These are phyloP conservation scores for Tanytarsus gracilentus DNA, from an alignment of 2,888 invertebrate genomes.

Conservation along the genomic window DNA sequence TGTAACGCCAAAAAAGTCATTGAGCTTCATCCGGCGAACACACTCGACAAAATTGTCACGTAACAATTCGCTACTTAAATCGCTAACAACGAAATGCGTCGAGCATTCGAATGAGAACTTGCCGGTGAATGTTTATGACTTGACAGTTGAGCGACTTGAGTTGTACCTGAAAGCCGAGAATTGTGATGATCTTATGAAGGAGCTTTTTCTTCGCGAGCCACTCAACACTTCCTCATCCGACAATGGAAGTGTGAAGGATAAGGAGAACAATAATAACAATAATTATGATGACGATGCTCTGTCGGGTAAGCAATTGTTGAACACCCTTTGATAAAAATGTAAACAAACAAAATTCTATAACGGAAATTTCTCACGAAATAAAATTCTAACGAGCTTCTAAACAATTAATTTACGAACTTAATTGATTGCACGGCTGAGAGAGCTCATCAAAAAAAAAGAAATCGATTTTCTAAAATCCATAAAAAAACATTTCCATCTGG, in stretches of 20 bases:
- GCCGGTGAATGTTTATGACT: constrained; percentile 43
- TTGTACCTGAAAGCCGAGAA: constrained; percentile 41
- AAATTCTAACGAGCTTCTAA: too few species aligned
- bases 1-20: constrained; percentile 47
- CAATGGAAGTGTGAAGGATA: too few species aligned
- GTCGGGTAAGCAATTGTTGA: constrained; percentile 59
- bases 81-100: constrained; percentile 47
- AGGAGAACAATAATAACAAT: constrained; percentile 1
- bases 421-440: too few species aligned
- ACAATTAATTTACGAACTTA: too few species aligned
- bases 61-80: constrained; percentile 54
- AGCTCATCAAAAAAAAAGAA: too few species aligned
- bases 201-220: constrained; percentile 30
- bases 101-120: constrained; percentile 45
- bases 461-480: too few species aligned
- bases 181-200: constrained; percentile 35
- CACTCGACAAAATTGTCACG: constrained; percentile 64
- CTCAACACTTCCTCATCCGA: constrained; percentile 18
- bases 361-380: too few species aligned
- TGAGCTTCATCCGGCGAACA: constrained; percentile 60
- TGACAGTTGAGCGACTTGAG: constrained; percentile 40
- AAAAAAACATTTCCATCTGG: too few species aligned
- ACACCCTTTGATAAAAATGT: background rate
- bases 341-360: too few species aligned
- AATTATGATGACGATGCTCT: constrained; percentile 60